phyloP scores from a whole-genome alignment of 2,888 invertebrate genomes.

The Caenorhabditis sp. region DNA sequence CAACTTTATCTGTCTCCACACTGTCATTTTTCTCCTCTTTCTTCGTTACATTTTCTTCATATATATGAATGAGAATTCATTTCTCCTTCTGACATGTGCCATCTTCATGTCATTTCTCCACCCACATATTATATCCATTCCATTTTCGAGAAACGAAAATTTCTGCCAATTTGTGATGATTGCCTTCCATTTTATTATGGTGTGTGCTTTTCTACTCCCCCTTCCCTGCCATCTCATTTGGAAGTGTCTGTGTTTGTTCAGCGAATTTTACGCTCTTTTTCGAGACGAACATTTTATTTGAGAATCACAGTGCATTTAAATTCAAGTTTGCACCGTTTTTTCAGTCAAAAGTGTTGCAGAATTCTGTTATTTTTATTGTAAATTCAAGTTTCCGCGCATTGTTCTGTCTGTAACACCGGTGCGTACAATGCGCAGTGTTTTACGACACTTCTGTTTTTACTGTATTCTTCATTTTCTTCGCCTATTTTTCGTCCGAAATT shows the following conservation, averaged over 20 bases:
- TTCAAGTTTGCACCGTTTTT: too few species aligned
- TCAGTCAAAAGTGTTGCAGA: neutral
- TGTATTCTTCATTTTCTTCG: neutral
- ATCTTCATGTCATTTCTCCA: slow-evolving; percentile 14
- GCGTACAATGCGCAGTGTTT: neutral
- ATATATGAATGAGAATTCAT: neutral
- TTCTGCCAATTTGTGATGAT: slow-evolving; percentile 15
- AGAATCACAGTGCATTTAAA: slow-evolving; percentile 6
- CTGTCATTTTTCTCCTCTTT: neutral
- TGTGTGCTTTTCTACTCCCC: slow-evolving; percentile 8
- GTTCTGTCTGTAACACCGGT: neutral
- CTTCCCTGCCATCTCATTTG: too few species aligned
- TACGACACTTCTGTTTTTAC: neutral
- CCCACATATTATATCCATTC: neutral
- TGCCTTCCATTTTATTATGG: neutral
- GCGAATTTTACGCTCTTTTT: slow-evolving; percentile 13
- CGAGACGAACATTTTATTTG: neutral
- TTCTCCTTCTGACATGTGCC: slow-evolving; percentile 7
- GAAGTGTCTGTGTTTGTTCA: slow-evolving; percentile 24
- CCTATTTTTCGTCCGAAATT: neutral
- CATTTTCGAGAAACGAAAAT: neutral
- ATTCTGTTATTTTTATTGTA: neutral
- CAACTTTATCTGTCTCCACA: neutral
- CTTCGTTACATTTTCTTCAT: neutral
- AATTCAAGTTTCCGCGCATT: neutral